Evolutionary conservation across 2,113 vertebrate genomes (phyloP).

Genomic region (Corvus cornix): DNA sequence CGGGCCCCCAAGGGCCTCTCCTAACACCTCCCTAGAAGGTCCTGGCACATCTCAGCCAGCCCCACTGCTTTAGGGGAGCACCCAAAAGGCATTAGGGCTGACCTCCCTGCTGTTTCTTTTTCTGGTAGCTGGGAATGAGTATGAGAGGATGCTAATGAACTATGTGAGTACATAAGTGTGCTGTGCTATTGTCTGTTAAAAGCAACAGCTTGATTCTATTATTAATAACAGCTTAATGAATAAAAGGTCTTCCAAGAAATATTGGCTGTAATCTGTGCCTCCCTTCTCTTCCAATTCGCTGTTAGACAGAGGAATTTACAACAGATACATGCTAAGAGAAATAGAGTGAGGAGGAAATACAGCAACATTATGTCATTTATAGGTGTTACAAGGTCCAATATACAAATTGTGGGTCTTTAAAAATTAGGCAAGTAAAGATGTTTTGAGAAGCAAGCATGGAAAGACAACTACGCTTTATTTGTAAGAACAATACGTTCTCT

Average conservation of each 20-base stretch:
- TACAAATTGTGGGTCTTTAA: not conserved
- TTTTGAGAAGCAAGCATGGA: not conserved
- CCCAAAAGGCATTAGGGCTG: not conserved
- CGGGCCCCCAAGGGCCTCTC: rapidly evolving
- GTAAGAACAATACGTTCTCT: not conserved
- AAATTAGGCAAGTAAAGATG: not conserved
- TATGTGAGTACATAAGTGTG: rapidly evolving
- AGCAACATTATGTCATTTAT: not conserved
- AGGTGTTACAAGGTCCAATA: not conserved
- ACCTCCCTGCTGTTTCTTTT: not conserved
- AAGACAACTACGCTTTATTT: not conserved
- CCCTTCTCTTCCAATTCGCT: not conserved
- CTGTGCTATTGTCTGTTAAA: not conserved
- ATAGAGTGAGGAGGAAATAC: not conserved
- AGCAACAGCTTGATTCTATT: not conserved
- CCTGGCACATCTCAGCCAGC: not conserved
- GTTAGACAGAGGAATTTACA: not conserved
- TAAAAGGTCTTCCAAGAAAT: not conserved
- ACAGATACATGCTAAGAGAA: not conserved
- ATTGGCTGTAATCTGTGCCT: not conserved
- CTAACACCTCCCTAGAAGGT: not conserved
- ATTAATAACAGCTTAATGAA: not conserved
- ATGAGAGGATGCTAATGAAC: not conserved
- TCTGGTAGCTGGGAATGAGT: not conserved
- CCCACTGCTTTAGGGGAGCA: not conserved